A percentile compares a stretch with the other conserved stretches of the same genome.
Evolutionary conservation across 2,888 invertebrate species (phyloP).

Genomic region (Aromia moschata): DNA sequence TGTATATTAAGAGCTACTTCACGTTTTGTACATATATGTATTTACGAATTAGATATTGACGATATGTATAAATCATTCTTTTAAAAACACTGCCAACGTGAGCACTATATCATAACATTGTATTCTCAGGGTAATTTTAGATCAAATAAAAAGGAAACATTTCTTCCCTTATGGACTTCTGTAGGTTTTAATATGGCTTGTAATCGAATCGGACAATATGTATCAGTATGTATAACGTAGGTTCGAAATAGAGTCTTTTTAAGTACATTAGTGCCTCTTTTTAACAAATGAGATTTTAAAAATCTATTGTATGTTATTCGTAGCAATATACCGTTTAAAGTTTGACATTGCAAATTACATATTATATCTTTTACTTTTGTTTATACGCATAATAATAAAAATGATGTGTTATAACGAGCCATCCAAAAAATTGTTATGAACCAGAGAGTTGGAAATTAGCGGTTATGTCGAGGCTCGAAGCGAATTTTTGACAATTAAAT

Average conservation of each 20-base stretch:
- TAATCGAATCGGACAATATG: not conserved
- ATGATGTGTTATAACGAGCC: too few species aligned
- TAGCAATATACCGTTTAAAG: too few species aligned
- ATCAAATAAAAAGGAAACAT: not conserved
- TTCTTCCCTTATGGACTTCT: not conserved
- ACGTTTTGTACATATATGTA: not conserved
- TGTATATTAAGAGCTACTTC: conserved; percentile 9
- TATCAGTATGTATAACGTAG: not conserved
- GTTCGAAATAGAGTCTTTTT: not conserved
- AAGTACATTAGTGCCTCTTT: not conserved
- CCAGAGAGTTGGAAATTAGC: too few species aligned
- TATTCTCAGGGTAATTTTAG: conserved; percentile 17
- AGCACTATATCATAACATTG: conserved; percentile 4
- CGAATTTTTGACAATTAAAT: too few species aligned
- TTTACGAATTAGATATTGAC: not conserved
- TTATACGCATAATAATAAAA: too few species aligned
- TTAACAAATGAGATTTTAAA: too few species aligned
- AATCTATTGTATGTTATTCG: too few species aligned
- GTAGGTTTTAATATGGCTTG: not conserved
- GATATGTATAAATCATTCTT: not conserved
- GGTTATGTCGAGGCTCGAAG: too few species aligned
- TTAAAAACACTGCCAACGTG: conserved; percentile 4
- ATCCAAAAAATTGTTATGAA: too few species aligned
- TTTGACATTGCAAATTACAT: too few species aligned
- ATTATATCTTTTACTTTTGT: too few species aligned